These are phyloP conservation scores for Globodera rostochiensis DNA, from an alignment of 1,140 invertebrate species.

Conservation along the genomic window DNA sequence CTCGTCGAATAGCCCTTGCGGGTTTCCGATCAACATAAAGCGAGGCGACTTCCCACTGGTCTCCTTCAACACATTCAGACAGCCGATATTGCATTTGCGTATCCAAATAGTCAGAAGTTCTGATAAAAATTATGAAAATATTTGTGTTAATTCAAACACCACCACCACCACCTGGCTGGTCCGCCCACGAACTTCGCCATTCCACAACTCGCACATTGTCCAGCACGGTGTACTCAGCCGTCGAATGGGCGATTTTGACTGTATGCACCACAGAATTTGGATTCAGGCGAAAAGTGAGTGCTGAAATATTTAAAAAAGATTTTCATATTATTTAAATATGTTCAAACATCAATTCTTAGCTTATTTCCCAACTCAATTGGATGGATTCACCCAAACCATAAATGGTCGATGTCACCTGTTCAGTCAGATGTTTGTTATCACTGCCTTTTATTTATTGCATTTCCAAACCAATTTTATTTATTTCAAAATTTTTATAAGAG, in stretches of 20 bases:
- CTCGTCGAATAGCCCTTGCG: slow-evolving; percentile 39
- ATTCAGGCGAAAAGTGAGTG: background rate
- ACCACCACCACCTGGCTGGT: slow-evolving; percentile 15
- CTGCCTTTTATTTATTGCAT: too few relatives aligned
- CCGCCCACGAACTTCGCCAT: slow-evolving; percentile 17
- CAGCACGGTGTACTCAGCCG: slow-evolving; percentile 25
- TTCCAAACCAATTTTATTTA: too few relatives aligned
- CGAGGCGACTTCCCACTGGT: slow-evolving; percentile 37
- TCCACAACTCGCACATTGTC: slow-evolving; percentile 17
- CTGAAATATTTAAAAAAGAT: slow-evolving; percentile 6
- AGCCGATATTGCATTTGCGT: slow-evolving; percentile 44
- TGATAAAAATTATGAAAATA: background rate
- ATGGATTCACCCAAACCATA: too few relatives aligned
- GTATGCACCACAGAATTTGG: background rate
- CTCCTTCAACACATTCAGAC: slow-evolving; percentile 35
- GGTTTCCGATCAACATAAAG: slow-evolving; percentile 46
- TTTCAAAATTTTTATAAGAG: background rate
- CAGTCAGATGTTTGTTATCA: background rate
- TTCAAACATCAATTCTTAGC: too few relatives aligned
- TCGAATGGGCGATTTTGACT: background rate
- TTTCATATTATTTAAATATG: too few relatives aligned
- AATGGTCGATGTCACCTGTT: background rate
- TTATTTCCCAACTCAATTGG: too few relatives aligned
- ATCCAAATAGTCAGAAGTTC: slow-evolving; percentile 41
- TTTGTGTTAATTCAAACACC: background rate